Evolutionary conservation across 92 coral and sea anemone genomes (phyloP), one percentile per base, ranked within the genome.

Genomic region (Phymanthus crucifer): DNA sequence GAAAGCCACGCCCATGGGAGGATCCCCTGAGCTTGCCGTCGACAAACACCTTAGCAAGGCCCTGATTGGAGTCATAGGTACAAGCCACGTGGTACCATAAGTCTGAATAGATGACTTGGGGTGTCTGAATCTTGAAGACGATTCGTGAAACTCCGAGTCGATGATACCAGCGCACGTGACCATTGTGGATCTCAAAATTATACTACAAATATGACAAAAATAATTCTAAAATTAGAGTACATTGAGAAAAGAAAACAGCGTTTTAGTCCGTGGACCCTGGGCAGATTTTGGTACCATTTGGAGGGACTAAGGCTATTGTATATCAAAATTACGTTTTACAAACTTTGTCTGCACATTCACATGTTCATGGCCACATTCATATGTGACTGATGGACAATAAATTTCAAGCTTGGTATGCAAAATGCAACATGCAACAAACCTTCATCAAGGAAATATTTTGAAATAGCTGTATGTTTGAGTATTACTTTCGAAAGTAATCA

Each of bases 11-110:
- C 6, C 99, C 99, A 21, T 69, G 91, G 0, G 91, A 92, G 19
- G 85, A 83, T 1, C 90, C 95, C 26, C 76, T 80, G 64, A 91
- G 81, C 57, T 88, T 84, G 66, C 99, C 99, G 70, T 95, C 90
- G 32, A 93, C 69, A 72, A 83, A 87, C 40, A 93, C 87, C 45
- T 83, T 90, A 67, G 98, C 99, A 54, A 83, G 66, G 78, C 86
- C 87, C 45, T 88, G 89, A 58, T 83, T 85, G 33, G 99, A 95
- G 71, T 93, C 92, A 66, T 95, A 95, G 64, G 99, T 95, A 64
- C 79, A 97, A 71, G 79, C 91, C 79, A 93, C 90, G 94, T 95
- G 99, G 66, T 91, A 90, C 99, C 99, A 95, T 32, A 72, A 33
- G 69, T 87, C 91, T 4, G 94, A 84, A 35, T 81, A 80, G 40